phyloP scores from a whole-genome alignment of 2,888 invertebrate genomes.

The Prosopocoilus inquinatus region DNA sequence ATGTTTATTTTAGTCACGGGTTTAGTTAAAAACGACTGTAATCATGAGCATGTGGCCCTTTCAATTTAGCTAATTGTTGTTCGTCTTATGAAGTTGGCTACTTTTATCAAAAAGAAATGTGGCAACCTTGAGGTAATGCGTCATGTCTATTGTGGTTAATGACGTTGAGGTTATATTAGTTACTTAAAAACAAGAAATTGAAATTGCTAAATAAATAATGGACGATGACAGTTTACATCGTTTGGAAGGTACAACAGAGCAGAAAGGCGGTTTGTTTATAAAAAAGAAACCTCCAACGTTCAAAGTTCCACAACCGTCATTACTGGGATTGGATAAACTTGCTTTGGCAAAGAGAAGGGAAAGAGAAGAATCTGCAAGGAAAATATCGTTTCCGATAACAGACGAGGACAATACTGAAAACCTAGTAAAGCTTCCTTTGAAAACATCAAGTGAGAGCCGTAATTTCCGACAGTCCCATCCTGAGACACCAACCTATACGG shows the following conservation, averaged over 20 bases:
- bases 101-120: too few relatives aligned
- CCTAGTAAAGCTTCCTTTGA: conserved; percentile 39
- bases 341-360: conserved; percentile 72
- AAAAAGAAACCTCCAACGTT: conserved; percentile 70
- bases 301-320: conserved; percentile 73
- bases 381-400: conserved; percentile 64
- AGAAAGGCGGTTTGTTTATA: conserved; percentile 69
- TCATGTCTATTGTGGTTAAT: too few relatives aligned
- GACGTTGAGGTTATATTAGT: too few relatives aligned
- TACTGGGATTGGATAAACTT: conserved; percentile 80
- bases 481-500: conserved; percentile 93
- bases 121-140: too few relatives aligned
- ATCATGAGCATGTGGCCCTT: too few relatives aligned
- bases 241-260: conserved; percentile 63
- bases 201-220: not conserved
- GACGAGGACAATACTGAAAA: conserved; percentile 48
- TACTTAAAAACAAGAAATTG: too few relatives aligned
- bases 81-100: too few relatives aligned
- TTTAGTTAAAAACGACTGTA: too few relatives aligned
- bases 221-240: conserved; percentile 65
- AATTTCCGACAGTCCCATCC: conserved; percentile 77
- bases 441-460: conserved; percentile 47
- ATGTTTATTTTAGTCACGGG: too few relatives aligned
- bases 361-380: conserved; percentile 59
- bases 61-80: too few relatives aligned